Conservation (phyloP, 2,888 invertebrate species). For the Cetonia aurata region DNA sequence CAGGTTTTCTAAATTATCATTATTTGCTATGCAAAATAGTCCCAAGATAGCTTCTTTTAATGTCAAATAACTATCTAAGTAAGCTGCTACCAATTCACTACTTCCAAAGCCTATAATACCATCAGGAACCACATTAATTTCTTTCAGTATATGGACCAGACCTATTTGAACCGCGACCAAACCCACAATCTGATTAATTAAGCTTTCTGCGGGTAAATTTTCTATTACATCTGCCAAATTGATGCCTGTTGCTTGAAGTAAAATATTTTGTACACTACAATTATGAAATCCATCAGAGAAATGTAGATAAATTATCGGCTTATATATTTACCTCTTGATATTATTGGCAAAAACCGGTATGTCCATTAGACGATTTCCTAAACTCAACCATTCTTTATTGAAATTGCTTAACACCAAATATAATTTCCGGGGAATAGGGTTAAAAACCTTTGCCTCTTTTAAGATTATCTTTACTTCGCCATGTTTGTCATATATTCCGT, state of each 20-base stretch:
- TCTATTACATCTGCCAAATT: slow-evolving; percentile 39
- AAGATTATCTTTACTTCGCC: not conserved
- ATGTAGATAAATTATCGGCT: not conserved
- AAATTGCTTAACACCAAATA: slow-evolving; percentile 24
- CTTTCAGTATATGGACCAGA: slow-evolving; percentile 67
- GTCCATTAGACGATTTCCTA: slow-evolving; percentile 19
- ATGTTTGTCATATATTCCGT: slow-evolving; percentile 13
- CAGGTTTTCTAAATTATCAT: not conserved
- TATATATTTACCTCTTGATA: slow-evolving; percentile 24
- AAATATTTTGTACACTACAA: slow-evolving; percentile 30
- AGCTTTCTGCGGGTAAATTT: slow-evolving; percentile 1
- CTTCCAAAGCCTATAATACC: slow-evolving; percentile 78
- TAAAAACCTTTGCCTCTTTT: not conserved
- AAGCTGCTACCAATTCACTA: slow-evolving; percentile 92
- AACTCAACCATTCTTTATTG: slow-evolving; percentile 12
- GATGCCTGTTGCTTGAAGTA: slow-evolving; percentile 12
- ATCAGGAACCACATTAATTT: slow-evolving; percentile 63
- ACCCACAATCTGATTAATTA: slow-evolving; percentile 44
- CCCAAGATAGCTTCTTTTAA: slow-evolving; percentile 75
- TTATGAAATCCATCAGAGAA: too few relatives aligned
- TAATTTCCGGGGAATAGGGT: not conserved
- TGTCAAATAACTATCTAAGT: slow-evolving; percentile 89
- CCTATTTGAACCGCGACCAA: slow-evolving; percentile 71
- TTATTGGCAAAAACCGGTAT: slow-evolving; percentile 35
- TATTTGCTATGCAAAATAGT: slow-evolving; percentile 67